Percentiles rank a stretch among this genome's conserved stretches.
Evolutionary conservation across 30 jellyfish, hydroid and myxozoan species (phyloP).

Genomic region (Mastigias papua): DNA sequence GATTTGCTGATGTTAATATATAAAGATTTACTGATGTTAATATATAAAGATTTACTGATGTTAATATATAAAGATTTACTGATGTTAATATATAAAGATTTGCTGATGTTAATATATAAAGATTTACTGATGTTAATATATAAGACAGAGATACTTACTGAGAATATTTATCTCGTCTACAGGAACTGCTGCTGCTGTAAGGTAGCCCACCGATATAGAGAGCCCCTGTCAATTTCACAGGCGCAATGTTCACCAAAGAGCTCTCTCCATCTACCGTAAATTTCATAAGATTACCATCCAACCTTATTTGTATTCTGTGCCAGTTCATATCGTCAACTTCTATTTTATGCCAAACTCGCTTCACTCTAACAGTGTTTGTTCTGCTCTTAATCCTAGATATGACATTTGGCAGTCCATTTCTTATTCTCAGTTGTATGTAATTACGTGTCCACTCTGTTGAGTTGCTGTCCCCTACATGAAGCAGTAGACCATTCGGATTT

Average conservation of each 20-base stretch:
- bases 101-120: too few relatives aligned
- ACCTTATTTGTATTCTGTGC: slow-evolving; percentile 46
- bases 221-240: slow-evolving; percentile 43
- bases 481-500: slow-evolving; percentile 67
- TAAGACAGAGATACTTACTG: slow-evolving; percentile 18
- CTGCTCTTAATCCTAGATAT: slow-evolving; percentile 64
- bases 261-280: slow-evolving; percentile 42
- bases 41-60: too few relatives aligned
- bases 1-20: too few relatives aligned
- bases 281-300: slow-evolving; percentile 26
- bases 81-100: too few relatives aligned
- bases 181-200: neutral
- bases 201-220: slow-evolving; percentile 59
- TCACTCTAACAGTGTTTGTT: slow-evolving; percentile 43
- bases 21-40: too few relatives aligned
- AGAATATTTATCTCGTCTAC: neutral
- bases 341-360: slow-evolving; percentile 56
- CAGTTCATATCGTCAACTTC: slow-evolving; percentile 69
- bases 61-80: too few relatives aligned
- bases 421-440: slow-evolving; percentile 43
- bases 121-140: neutral
- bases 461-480: slow-evolving; percentile 78
- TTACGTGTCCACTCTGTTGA: slow-evolving; percentile 61
- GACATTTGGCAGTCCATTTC: slow-evolving; percentile 59
- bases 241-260: slow-evolving; percentile 24